phyloP scores from a whole-genome alignment of 2,797 vertebrate species.

The Aphelocoma californica region DNA sequence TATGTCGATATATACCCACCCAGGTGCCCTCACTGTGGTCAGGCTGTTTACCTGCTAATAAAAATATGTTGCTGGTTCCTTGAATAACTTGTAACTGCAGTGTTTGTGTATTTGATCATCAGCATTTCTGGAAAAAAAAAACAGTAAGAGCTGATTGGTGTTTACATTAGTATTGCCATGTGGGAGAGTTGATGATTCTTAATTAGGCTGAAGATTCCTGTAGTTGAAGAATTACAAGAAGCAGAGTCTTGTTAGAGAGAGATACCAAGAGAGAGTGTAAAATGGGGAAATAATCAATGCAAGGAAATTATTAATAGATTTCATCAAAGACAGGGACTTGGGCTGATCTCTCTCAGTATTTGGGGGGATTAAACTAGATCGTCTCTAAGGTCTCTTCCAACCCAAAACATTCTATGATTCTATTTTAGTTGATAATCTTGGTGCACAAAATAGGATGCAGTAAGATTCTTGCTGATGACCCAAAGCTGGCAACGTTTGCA shows the following conservation, averaged over 20 bases:
- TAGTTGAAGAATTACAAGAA: neutral
- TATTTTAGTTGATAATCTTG: neutral
- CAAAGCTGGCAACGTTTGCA: neutral
- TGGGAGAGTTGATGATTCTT: neutral
- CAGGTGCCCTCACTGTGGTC: neutral
- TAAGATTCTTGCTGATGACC: neutral
- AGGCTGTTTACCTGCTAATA: neutral
- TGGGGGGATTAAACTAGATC: neutral
- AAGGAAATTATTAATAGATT: neutral
- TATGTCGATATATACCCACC: neutral
- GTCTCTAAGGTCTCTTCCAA: neutral
- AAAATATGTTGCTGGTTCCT: neutral
- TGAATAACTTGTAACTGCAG: neutral
- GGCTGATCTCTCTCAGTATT: neutral
- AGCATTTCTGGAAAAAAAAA: neutral
- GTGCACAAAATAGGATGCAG: neutral
- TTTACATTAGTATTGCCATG: neutral
- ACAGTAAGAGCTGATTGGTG: accelerated
- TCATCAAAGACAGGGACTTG: neutral
- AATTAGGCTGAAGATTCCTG: neutral
- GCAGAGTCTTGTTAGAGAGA: neutral
- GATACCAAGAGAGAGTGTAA: neutral
- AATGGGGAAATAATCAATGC: neutral
- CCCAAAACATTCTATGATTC: neutral
- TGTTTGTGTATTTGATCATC: neutral